These are phyloP conservation scores for Heteropelma amictum DNA, from an alignment of 2,888 invertebrate genomes.

Conservation along the genomic window DNA sequence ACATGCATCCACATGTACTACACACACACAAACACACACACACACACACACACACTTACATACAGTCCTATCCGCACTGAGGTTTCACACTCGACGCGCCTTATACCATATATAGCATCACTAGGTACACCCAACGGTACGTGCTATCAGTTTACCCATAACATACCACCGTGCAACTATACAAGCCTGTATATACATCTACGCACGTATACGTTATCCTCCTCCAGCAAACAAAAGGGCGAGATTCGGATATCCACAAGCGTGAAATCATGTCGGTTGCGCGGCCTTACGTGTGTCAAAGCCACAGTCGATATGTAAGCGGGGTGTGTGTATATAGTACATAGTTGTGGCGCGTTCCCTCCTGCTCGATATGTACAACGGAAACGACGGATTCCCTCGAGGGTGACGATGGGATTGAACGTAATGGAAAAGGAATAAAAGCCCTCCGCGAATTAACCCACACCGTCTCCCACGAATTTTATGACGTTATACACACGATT, in stretches of 20 bases:
- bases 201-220: not conserved
- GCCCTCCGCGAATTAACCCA: slow-evolving; percentile 41
- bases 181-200: not conserved
- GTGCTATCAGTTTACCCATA: slow-evolving; percentile 64
- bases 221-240: not conserved
- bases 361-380: slow-evolving; percentile 43
- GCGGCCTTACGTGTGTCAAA: not conserved
- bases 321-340: slow-evolving; percentile 1
- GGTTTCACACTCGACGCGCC: slow-evolving; percentile 63
- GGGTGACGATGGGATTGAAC: slow-evolving; percentile 48
- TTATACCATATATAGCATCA: slow-evolving; percentile 47
- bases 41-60: slow-evolving; percentile 11
- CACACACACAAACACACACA: not conserved
- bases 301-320: not conserved
- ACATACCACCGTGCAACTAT: slow-evolving; percentile 33
- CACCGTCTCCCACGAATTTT: slow-evolving; percentile 25
- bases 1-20: not conserved
- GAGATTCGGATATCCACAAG: not conserved
- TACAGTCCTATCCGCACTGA: slow-evolving; percentile 47
- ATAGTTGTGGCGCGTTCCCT: not conserved
- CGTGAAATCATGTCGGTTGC: not conserved
- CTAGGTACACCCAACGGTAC: slow-evolving; percentile 49
- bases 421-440: slow-evolving; percentile 50
- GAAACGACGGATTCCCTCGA: slow-evolving; percentile 50
- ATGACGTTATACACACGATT: slow-evolving; percentile 14